Base-by-base conservation (phyloP, 2,113 vertebrate genomes). In the Nanger granti region DNA sequence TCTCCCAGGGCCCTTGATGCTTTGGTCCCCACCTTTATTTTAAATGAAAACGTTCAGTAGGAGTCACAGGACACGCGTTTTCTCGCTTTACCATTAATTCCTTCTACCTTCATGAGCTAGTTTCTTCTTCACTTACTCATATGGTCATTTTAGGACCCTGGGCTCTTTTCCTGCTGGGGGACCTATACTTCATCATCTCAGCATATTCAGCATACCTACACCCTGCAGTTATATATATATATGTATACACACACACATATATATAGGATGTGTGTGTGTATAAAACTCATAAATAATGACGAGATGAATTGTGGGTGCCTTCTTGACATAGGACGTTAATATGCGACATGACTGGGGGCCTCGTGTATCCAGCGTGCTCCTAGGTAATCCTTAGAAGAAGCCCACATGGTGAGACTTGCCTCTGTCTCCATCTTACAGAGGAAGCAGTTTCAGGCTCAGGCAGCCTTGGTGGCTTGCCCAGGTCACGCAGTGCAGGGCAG, bases 401-500 rank as follows among this genome's bases (percentile, higher is more conserved):
- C 29, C 34, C 41, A 49, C 1, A 4, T 2, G 1, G 4, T 28
- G 31, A 8, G 8, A 29, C 18, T 29, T 55, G 20, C 31, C 90
- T 8, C 1, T 10, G 8, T 54, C 37, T 76, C 26, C 20, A 7
- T 29, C 37, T 44, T 69, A 11, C 6, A 41, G 47, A n/a, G 44
- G 73, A 44, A 26, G 41, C 37, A 41, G 59, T 31, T 24, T 34
- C 24, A 91, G 47, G 54, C 22, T 85, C 47, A 13, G 1, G 1
- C 1, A 9, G 37, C 54, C 52, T 18, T 5, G 26, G 28, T 1
- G 17, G 2, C 47, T 66, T 79, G 18, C n/a, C 26, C 7, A 2
- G 89, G 20, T 73, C 73, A n/a, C 6, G 2, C 0, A 47, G 8
- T 55, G 34, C 41, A 0, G 0, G 44, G 41, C 34, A 31, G 26